Base-by-base conservation (phyloP, 2,888 invertebrate genomes). In the Lasioglossum lativentre region DNA sequence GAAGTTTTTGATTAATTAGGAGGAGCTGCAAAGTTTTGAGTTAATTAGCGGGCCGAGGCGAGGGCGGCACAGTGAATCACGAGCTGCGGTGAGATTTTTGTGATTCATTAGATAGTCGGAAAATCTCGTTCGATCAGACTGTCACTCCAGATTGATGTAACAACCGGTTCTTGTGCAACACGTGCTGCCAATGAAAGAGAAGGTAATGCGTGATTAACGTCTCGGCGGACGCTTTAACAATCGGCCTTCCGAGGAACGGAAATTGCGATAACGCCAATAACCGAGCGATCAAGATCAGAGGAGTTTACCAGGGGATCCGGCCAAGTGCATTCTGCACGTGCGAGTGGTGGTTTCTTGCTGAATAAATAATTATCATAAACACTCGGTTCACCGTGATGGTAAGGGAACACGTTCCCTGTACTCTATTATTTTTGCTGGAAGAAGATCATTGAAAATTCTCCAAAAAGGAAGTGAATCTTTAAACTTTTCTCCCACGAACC, bases 201-300 rank as follows among this genome's bases (percentile, higher is more conserved):
- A 79, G 83, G 87, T 83, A 83, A 87, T 75, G 45, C 83, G 83
- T 87, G 80, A 87, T 87, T 83, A 80, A 71, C 80, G 83, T 87
- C 86, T 83, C 81, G 78, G 40, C 87, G 76, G 70, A 47, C 76
- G 87, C 63, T 78, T 78, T 80, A 83, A 82, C 87, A 86, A 86
- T 86, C 86, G 78, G 82, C 87, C 87, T 87, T 87, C 83, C 56
- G 16, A 16, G 68, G 59, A 87, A 77, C 87, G 87, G 87, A 87
- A 87, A 87, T 87, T 87, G 87, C 87, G 77, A 87, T 87, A 83
- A 77, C 77, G 68, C 80, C 81, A 80, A 83, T 78, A 80, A 82
- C 79, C 75, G 75, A 56, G 86, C 79, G 76, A 86, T 86, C 86
- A 86, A 80, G 86, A 86, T 86, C 86, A 42, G 34, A n/a, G 16